Evolutionary conservation across 2,888 invertebrate species (phyloP), one percentile per base, ranked within the genome.

Genomic region (Ectropis crepuscularia): DNA sequence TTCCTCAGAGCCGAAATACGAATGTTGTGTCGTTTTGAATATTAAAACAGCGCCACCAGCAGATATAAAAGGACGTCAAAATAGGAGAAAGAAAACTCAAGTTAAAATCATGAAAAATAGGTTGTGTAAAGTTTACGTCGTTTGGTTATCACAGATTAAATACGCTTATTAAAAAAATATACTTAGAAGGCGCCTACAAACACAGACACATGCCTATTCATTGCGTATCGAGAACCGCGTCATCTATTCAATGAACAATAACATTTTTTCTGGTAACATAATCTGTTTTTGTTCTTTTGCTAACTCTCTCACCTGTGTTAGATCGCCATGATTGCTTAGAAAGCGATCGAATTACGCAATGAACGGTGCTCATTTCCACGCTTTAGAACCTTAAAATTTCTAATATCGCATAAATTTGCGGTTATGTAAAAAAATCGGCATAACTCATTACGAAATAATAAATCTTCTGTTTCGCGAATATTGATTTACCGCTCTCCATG

Each of bases 311-410:
- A 70, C 71, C 69, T 71, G 69, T 71, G 62, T 65, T 70, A 54
- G 63, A 64, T 54, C 57, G 67, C 67, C 66, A 62, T 61, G 66
- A 55, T 39, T 47, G 47, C 11, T 64, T 82, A 81, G 83, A 83
- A 83, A 83, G 82, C 66, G 61, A 71, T 69, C 64, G 63, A 69
- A 63, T 82, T 81, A 72, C 76, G 78, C 76, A 82, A 82, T 71
- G 51, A 54, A 70, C 65, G 66, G 72, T 63, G 63, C 67, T 69
- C 67, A 67, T 72, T 70, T 70, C 67, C 62, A 70, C 59, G 72
- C 65, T 63, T 67, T 51, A 55, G 67, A 74, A 77, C 74, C 74
- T 80, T 75, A 74, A 77, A 78, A 80, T 80, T 79, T 79, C 76
- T 81, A 82, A 80, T 74, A 71, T 72, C 64, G 74, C 45, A 58